Percentiles rank a stretch among this genome's conserved stretches.
These are phyloP conservation scores for Ectropis grisescens DNA, from an alignment of 1,140 invertebrate genomes.

Conservation along the genomic window DNA sequence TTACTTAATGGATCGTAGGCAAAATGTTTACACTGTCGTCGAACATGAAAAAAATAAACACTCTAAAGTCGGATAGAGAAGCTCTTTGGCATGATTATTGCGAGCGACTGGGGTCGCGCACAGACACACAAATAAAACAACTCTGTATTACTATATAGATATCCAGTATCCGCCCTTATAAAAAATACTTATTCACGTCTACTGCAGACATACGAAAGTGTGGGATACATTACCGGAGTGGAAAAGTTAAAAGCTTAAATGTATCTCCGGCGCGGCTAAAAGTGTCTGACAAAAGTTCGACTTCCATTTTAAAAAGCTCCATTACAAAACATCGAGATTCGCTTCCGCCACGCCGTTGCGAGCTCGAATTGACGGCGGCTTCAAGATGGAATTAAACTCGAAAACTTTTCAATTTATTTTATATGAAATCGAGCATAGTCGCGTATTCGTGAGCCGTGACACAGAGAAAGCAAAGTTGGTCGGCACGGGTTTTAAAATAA, in stretches of 20 bases:
- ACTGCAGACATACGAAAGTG: constrained; percentile 46
- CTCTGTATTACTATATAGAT: no score
- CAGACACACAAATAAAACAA: no score
- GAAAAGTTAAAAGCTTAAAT: constrained; percentile 71
- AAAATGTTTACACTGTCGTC: constrained; percentile 48
- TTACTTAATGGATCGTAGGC: constrained; percentile 63
- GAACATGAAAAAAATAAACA: constrained; percentile 33
- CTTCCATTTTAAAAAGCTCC: constrained; percentile 70
- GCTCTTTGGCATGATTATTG: constrained; percentile 40
- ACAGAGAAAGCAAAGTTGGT: constrained; percentile 9
- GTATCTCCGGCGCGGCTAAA: constrained; percentile 67
- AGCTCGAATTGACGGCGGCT: constrained; percentile 31
- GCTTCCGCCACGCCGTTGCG: constrained; percentile 50
- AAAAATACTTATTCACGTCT: constrained; percentile 40
- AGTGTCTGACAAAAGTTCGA: constrained; percentile 70
- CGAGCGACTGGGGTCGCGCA: constrained; percentile 26
- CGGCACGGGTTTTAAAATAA: no score
- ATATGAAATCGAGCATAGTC: constrained; percentile 31
- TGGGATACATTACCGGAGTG: constrained; percentile 67
- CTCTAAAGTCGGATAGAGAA: constrained; percentile 26
- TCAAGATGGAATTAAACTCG: constrained; percentile 46
- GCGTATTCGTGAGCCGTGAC: constrained; percentile 9
- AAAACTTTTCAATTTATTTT: constrained; percentile 52
- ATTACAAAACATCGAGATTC: constrained; percentile 69
- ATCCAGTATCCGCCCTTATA: constrained; percentile 26